Evolutionary conservation across 2,888 invertebrate species (phyloP).

Genomic region (Pseudococcus longispinus): DNA sequence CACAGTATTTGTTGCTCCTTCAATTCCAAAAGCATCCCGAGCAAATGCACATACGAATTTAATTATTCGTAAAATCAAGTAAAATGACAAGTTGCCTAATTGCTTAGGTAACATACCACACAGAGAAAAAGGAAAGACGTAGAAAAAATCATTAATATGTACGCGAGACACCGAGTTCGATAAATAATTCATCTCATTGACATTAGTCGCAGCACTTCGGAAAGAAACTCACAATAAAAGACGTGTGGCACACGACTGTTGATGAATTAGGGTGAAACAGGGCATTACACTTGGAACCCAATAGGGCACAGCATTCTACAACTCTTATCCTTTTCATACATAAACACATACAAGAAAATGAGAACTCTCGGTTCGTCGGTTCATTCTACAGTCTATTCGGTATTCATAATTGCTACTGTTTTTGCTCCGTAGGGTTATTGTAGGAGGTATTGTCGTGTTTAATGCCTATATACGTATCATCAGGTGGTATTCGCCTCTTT

Average conservation of each 20-base stretch:
- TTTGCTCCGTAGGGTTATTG: conserved; percentile 19
- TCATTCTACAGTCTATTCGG: conserved; percentile 27
- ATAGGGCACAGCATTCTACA: neutral
- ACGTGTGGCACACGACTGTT: conserved; percentile 29
- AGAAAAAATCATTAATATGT: neutral
- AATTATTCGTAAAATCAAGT: neutral
- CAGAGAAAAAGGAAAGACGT: neutral
- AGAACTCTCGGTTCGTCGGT: neutral
- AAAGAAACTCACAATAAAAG: conserved; percentile 14
- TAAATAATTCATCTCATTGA: conserved; percentile 32
- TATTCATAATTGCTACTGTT: conserved; percentile 37
- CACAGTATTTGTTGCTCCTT: too few species aligned
- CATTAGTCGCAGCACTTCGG: neutral
- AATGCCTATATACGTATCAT: conserved; percentile 11
- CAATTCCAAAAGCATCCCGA: too few species aligned
- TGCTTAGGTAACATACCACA: neutral
- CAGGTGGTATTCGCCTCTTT: neutral
- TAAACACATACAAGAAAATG: neutral
- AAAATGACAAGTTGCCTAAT: neutral
- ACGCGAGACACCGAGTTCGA: neutral
- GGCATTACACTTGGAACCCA: neutral
- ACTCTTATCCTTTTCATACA: neutral
- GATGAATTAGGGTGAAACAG: conserved; percentile 34
- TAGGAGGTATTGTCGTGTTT: neutral
- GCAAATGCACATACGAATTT: neutral